phyloP scores from a whole-genome alignment of 2,113 vertebrate genomes.

The Nestor notabilis region DNA sequence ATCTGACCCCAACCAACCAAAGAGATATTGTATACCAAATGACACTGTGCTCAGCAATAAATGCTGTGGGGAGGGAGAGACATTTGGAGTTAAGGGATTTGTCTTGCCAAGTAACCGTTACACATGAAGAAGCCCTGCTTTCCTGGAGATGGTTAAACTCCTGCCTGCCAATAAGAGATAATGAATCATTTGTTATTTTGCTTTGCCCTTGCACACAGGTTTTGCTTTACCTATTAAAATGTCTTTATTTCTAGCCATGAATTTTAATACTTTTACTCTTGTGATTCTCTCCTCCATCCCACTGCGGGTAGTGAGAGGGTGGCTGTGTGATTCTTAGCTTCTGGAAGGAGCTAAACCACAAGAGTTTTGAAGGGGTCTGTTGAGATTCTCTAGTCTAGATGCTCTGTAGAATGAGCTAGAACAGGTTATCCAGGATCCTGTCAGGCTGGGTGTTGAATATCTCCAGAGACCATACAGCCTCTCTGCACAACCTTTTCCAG shows the following conservation, averaged over 20 bases:
- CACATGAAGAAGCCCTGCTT: not conserved
- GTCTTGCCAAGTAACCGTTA: not conserved
- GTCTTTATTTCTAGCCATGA: not conserved
- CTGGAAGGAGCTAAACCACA: not conserved
- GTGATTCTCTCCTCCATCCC: not conserved
- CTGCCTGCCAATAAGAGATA: not conserved
- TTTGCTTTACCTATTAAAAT: not conserved
- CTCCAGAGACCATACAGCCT: not conserved
- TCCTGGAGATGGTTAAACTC: not conserved
- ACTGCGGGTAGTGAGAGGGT: fast-evolving
- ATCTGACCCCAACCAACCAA: not conserved
- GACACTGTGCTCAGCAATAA: not conserved
- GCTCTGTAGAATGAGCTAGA: not conserved
- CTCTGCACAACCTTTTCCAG: not conserved
- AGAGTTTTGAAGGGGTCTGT: not conserved
- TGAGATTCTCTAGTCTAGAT: fast-evolving
- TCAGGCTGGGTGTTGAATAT: not conserved
- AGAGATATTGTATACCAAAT: not conserved
- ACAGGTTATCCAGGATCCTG: not conserved
- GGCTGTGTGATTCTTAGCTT: not conserved
- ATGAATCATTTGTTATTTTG: not conserved
- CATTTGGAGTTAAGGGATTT: not conserved
- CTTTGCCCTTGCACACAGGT: not conserved
- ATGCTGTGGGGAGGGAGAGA: not conserved
- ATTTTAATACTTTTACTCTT: not conserved